Evolutionary conservation across 2,113 vertebrate genomes (phyloP).

Genomic region (Gymnocephalus cernua): DNA sequence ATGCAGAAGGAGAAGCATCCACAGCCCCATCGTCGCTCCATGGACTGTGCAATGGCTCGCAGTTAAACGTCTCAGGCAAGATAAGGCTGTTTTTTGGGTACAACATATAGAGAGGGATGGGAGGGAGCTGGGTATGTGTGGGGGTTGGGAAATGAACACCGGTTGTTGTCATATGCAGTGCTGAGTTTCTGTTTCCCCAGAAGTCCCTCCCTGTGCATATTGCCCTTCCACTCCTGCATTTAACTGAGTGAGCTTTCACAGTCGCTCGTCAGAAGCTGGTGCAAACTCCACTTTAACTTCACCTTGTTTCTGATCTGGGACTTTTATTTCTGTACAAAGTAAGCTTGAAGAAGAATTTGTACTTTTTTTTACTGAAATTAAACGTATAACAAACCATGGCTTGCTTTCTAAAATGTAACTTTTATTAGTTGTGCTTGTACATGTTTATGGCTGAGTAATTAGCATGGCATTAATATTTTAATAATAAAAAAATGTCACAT

Average conservation of each 20-base stretch:
- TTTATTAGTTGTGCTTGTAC: constrained; percentile 17
- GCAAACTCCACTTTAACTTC: not conserved
- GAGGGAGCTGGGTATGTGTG: not conserved
- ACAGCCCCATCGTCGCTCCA: constrained; percentile 39
- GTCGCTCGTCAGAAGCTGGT: too few relatives aligned
- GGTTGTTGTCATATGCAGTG: not conserved
- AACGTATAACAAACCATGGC: not conserved
- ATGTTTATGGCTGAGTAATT: not conserved
- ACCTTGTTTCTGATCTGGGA: not conserved
- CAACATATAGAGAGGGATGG: constrained; percentile 4
- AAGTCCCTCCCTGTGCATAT: constrained; percentile 73
- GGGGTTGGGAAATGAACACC: not conserved
- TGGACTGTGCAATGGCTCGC: not conserved
- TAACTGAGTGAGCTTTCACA: not conserved
- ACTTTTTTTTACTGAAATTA: not conserved
- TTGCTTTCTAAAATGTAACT: not conserved
- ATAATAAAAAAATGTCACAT: not conserved
- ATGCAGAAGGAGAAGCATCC: constrained; percentile 51
- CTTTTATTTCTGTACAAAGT: not conserved
- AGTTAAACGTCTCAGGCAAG: not conserved
- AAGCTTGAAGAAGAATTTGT: not conserved
- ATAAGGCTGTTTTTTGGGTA: constrained; percentile 1
- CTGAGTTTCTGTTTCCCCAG: constrained; percentile 79
- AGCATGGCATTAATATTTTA: not conserved
- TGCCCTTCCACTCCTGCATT: not conserved